Conservation (phyloP, 2,113 vertebrate genomes). For the Mormyrus lacerda region DNA sequence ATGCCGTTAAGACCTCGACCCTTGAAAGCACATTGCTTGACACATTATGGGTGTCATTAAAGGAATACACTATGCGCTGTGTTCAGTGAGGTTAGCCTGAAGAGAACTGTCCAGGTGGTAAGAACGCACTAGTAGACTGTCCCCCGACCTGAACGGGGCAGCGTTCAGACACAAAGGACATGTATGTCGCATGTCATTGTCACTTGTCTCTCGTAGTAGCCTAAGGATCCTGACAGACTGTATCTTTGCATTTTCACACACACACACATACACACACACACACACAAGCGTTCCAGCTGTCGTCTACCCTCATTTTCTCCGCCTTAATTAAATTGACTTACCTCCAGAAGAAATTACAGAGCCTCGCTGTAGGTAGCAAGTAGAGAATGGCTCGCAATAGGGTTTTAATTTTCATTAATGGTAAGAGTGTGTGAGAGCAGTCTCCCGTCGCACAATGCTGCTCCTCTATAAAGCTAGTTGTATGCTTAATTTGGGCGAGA, state of each 20-base stretch:
- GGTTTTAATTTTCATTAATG: not conserved
- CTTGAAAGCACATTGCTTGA: not conserved
- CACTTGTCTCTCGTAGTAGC: not conserved
- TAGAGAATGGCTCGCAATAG: not conserved
- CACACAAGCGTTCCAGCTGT: not conserved
- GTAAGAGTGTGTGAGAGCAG: not conserved
- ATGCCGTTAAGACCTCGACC: not conserved
- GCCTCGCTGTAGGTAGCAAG: not conserved
- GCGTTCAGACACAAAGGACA: not conserved
- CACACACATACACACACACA: not conserved
- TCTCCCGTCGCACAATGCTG: too few relatives aligned
- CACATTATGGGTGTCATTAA: not conserved
- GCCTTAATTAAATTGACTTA: conserved; percentile 5
- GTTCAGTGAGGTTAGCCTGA: not conserved
- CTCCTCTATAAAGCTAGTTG: not conserved
- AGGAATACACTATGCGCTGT: not conserved
- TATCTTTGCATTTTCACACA: not conserved
- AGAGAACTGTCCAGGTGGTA: not conserved
- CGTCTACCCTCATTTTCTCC: not conserved
- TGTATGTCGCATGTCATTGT: not conserved
- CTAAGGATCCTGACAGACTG: not conserved
- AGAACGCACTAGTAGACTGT: not conserved
- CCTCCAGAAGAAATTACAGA: not conserved
- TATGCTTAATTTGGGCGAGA: conserved; percentile 3
- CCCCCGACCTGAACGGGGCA: not conserved